These are phyloP conservation scores for Gymnocheta viridis DNA, from an alignment of 2,888 invertebrate genomes.

Conservation along the genomic window DNA sequence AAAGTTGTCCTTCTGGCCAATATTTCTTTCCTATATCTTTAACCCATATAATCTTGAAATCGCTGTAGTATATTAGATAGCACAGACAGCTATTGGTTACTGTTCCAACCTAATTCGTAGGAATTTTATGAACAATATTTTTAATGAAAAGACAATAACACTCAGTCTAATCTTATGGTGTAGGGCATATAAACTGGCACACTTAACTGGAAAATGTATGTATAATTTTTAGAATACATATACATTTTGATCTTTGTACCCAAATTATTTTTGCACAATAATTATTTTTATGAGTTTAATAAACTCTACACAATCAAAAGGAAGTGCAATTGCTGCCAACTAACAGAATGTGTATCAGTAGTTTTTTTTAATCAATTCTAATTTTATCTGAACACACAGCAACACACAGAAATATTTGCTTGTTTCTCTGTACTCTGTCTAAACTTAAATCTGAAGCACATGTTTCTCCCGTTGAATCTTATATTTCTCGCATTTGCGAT, in stretches of 20 bases:
- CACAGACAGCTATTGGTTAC: no score
- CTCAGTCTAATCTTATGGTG: not conserved
- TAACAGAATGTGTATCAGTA: conserved; percentile 16
- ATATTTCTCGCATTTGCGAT: not conserved
- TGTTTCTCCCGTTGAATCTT: conserved; percentile 11
- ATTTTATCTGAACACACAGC: conserved; percentile 34
- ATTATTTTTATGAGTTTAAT: conserved; percentile 60
- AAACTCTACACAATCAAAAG: conserved; percentile 45
- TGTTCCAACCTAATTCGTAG: no score
- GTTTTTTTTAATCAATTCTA: conserved; percentile 24
- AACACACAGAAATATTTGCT: conserved; percentile 18
- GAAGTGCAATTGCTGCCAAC: conserved; percentile 40
- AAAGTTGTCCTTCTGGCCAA: no score
- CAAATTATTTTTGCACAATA: not conserved
- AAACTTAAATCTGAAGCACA: conserved; percentile 31
- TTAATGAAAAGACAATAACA: no score
- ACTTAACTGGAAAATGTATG: not conserved
- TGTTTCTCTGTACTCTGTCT: not conserved
- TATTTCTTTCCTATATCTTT: no score
- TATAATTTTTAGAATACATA: not conserved
- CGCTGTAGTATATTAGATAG: no score
- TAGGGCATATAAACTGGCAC: not conserved
- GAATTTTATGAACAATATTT: no score
- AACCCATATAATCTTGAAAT: no score
- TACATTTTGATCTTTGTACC: conserved; percentile 30